phyloP scores from a whole-genome alignment of 2,888 invertebrate genomes.

The Acleris sparsana region DNA sequence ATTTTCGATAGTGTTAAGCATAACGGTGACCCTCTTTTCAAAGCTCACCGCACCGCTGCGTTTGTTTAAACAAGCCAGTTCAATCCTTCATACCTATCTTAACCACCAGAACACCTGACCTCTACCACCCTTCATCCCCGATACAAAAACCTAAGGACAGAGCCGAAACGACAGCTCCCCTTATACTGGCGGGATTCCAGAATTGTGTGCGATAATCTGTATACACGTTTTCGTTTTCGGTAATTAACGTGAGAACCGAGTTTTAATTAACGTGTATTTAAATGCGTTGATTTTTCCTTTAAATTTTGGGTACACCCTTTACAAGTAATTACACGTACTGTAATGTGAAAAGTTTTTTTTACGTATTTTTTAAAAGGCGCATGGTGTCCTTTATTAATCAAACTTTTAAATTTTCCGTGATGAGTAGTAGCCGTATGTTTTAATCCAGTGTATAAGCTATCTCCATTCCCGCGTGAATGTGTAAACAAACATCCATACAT shows the following conservation, averaged over 20 bases:
- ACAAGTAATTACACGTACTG: not conserved
- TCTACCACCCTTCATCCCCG: not conserved
- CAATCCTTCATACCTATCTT: conserved; percentile 27
- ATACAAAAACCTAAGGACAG: not conserved
- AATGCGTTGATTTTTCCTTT: conserved; percentile 8
- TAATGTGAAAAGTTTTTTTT: too few species aligned
- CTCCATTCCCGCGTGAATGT: too few species aligned
- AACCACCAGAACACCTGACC: conserved; percentile 1
- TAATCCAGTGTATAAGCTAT: too few species aligned
- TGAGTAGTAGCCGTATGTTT: too few species aligned
- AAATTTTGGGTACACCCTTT: not conserved
- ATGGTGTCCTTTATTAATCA: too few species aligned
- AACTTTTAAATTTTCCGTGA: too few species aligned
- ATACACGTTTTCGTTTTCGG: conserved; percentile 15
- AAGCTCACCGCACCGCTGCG: conserved; percentile 39
- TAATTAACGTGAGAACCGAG: conserved; percentile 32
- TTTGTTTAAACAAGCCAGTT: conserved; percentile 29
- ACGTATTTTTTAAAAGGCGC: too few species aligned
- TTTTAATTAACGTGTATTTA: conserved; percentile 21
- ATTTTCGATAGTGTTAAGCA: not conserved
- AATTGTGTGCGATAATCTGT: conserved; percentile 27
- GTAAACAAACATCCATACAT: too few species aligned
- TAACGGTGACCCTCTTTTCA: conserved; percentile 31
- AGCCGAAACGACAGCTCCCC: conserved; percentile 1
- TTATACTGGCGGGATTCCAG: conserved; percentile 17